These are phyloP conservation scores for Stigmatopora nigra DNA, from an alignment of 2,113 vertebrate genomes.

Conservation along the genomic window DNA sequence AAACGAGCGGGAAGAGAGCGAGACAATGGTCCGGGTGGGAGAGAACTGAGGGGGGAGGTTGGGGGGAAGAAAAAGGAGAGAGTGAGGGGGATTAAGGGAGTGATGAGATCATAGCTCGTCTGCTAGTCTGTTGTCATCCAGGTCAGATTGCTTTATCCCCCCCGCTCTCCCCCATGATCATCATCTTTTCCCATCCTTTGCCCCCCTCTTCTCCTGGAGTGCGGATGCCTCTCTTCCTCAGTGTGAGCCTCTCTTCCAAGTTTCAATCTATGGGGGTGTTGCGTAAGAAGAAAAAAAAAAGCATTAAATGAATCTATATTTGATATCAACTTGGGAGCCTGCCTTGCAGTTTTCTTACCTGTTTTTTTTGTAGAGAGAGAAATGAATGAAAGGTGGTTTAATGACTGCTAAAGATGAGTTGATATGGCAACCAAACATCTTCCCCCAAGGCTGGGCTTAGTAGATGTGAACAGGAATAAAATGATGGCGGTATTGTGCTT, in stretches of 20 bases:
- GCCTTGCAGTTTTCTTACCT: neutral
- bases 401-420: neutral
- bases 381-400: neutral
- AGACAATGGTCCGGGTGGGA: slow-evolving; percentile 52
- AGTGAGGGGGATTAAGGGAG: slow-evolving; percentile 44
- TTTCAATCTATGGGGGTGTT: neutral
- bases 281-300: neutral
- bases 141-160: slow-evolving; percentile 66
- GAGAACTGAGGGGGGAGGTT: slow-evolving; percentile 28
- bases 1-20: slow-evolving; percentile 52
- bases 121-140: slow-evolving; percentile 77
- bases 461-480: slow-evolving; percentile 24
- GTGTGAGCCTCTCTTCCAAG: slow-evolving; percentile 33
- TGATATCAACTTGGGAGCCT: neutral
- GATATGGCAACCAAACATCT: neutral
- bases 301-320: too few species aligned
- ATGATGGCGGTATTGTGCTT: slow-evolving; percentile 11
- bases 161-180: slow-evolving; percentile 8
- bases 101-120: slow-evolving; percentile 78
- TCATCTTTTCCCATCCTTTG: slow-evolving; percentile 13
- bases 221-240: slow-evolving; percentile 61
- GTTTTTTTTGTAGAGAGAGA: neutral
- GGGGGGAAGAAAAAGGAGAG: slow-evolving; percentile 1
- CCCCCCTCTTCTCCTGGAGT: slow-evolving; percentile 32
- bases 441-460: neutral